These are phyloP conservation scores for Psilanteris sp. DNA, from an alignment of 1,140 invertebrate species.

Conservation along the genomic window DNA sequence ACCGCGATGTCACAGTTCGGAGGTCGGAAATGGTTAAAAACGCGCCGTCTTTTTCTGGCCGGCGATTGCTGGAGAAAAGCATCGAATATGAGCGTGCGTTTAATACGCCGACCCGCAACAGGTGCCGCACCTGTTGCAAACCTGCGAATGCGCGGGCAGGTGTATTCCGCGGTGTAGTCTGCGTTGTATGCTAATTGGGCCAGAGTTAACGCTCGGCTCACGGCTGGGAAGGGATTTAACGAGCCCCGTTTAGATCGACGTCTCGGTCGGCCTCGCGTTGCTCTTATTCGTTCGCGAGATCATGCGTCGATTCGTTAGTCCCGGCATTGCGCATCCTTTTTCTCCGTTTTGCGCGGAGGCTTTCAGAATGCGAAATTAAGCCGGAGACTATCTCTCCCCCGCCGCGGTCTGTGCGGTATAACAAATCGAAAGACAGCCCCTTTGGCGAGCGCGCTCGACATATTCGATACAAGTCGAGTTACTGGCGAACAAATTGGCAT, in stretches of 20 bases:
- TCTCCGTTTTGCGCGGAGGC: slow-evolving; percentile 38
- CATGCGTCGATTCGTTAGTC: slow-evolving; percentile 69
- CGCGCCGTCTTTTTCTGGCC: slow-evolving; percentile 37
- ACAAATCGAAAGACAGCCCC: slow-evolving; percentile 72
- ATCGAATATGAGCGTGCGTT: slow-evolving; percentile 31
- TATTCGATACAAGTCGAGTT: slow-evolving; percentile 63
- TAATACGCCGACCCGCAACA: slow-evolving; percentile 64
- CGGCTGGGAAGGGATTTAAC: slow-evolving; percentile 73
- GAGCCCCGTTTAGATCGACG: slow-evolving; percentile 66
- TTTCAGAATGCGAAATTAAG: slow-evolving; percentile 74
- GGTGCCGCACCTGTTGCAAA: slow-evolving; percentile 70
- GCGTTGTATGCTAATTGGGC: slow-evolving; percentile 78
- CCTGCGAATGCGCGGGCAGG: slow-evolving; percentile 67
- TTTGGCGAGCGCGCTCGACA: slow-evolving; percentile 61
- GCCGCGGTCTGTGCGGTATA: slow-evolving; percentile 61
- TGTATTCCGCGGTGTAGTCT: slow-evolving; percentile 75
- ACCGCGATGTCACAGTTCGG: slow-evolving; percentile 34
- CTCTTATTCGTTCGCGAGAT: slow-evolving; percentile 50
- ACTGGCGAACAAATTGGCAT: slow-evolving; percentile 76
- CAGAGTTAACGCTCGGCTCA: slow-evolving; percentile 72
- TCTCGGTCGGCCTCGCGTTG: slow-evolving; percentile 52
- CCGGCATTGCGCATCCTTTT: slow-evolving; percentile 62
- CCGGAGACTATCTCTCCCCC: slow-evolving; percentile 32
- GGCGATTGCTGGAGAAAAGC: slow-evolving; percentile 34
- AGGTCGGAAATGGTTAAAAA: slow-evolving; percentile 14